Percentiles rank a stretch among this genome's conserved stretches.
Conservation (phyloP, 2,797 vertebrate species). For the Acanthurus tractus region DNA sequence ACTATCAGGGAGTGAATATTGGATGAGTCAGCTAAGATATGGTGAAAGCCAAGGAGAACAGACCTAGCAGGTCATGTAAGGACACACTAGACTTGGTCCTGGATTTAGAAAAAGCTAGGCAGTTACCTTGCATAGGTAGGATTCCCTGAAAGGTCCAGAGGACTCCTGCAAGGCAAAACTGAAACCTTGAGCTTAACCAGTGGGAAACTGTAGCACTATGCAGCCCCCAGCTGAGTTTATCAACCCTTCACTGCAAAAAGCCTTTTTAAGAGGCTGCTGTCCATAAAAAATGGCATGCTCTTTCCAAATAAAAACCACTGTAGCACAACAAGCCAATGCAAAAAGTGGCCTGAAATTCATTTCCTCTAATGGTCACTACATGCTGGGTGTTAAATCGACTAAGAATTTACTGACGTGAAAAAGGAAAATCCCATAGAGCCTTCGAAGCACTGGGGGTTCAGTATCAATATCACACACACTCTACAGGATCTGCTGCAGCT, state of each 20-base stretch:
- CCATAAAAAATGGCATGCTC: constrained; percentile 9
- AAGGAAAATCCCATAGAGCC: constrained; percentile 21
- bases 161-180: constrained; percentile 6
- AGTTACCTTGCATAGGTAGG: constrained; percentile 1
- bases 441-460: neutral
- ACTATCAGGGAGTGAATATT: constrained; percentile 62
- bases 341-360: constrained; percentile 15
- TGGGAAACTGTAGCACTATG: neutral
- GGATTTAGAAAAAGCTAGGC: constrained; percentile 30
- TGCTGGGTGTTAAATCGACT: constrained; percentile 26
- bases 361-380: constrained; percentile 22
- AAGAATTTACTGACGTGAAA: constrained; percentile 19
- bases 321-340: constrained; percentile 1
- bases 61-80: constrained; percentile 66
- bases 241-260: constrained; percentile 8
- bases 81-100: constrained; percentile 45
- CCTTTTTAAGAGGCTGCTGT: constrained; percentile 19
- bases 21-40: constrained; percentile 75
- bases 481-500: neutral
- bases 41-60: constrained; percentile 69
- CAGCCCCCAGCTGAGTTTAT: constrained; percentile 16
- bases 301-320: constrained; percentile 14
- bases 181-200: constrained; percentile 4
- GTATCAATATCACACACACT: constrained; percentile 2
- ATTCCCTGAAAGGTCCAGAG: neutral